Conservation (phyloP, 2,797 vertebrate species). For the Thaleichthys pacificus region DNA sequence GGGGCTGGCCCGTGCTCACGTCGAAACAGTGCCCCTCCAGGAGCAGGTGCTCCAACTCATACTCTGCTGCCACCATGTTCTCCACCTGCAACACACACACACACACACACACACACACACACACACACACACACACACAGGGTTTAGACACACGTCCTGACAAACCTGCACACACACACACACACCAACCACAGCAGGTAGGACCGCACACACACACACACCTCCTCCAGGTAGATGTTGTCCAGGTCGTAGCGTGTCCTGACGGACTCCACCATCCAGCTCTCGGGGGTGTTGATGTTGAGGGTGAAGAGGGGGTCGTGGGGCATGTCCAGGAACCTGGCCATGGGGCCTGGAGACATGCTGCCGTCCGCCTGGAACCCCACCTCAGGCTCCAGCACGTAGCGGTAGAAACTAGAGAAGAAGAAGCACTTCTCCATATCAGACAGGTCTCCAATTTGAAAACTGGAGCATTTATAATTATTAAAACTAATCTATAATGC, state of each 20-base stretch:
- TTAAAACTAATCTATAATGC: no score
- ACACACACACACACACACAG: conserved; percentile 73
- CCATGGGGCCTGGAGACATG: conserved; percentile 87
- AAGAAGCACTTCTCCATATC: neutral
- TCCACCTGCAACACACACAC: conserved; percentile 85
- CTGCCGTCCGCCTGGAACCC: conserved; percentile 82
- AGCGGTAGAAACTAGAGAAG: conserved; percentile 89
- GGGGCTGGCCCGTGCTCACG: conserved; percentile 83
- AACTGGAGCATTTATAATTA: no score
- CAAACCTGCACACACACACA: neutral
- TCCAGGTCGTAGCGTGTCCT: conserved; percentile 91
- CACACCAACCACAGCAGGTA: no score
- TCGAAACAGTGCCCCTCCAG: conserved; percentile 97
- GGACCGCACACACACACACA: conserved; percentile 47
- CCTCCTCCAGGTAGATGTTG: conserved; percentile 94
- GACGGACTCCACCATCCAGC: conserved; percentile 93
- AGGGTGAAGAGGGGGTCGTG: conserved; percentile 90
- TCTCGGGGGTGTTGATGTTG: conserved; percentile 95
- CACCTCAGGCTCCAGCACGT: conserved; percentile 93
- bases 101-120: no score
- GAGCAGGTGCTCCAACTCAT: conserved; percentile 91
- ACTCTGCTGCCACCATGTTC: conserved; percentile 84
- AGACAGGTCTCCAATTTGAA: neutral
- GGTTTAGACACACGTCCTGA: conserved; percentile 12
- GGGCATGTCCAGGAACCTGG: conserved; percentile 97